Percentiles rank a stretch among this genome's conserved stretches.
Evolutionary conservation across 2,888 invertebrate species (phyloP).

Genomic region (Gymnocheta viridis): DNA sequence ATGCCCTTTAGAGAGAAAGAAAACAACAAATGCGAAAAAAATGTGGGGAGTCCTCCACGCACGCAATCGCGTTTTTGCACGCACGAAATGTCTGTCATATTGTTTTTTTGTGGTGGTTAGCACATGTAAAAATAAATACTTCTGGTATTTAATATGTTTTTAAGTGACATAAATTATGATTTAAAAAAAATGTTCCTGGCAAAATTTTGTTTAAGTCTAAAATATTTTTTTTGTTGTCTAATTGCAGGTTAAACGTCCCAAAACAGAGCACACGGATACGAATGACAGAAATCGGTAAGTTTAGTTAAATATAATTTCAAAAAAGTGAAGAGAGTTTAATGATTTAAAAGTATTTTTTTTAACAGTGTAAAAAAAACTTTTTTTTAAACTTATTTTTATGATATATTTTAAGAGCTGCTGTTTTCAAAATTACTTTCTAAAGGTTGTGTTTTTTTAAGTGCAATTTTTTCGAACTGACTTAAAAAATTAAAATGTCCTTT

Average conservation of each 20-base stretch:
- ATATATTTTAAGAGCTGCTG: no score
- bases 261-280: constrained; percentile 86
- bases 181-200: background rate
- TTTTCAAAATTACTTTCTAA: no score
- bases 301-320: background rate
- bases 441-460: no score
- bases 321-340: no score
- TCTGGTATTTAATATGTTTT: constrained; percentile 68
- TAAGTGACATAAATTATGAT: constrained; percentile 59
- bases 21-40: constrained; percentile 16
- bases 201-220: constrained; percentile 28
- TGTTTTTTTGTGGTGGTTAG: constrained; percentile 32
- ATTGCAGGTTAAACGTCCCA: constrained; percentile 88
- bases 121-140: constrained; percentile 46
- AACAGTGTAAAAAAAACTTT: no score
- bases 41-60: constrained; percentile 64
- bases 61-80: constrained; percentile 54
- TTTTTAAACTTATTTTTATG: no score
- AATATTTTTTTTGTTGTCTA: constrained; percentile 72
- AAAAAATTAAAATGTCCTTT: no score
- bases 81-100: constrained; percentile 65
- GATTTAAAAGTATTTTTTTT: no score
- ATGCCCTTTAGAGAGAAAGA: constrained; percentile 54
- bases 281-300: constrained; percentile 88
- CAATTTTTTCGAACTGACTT: no score